These are phyloP conservation scores for Babyrousa celebensis DNA, from an alignment of 2,797 vertebrate genomes.

Conservation along the genomic window DNA sequence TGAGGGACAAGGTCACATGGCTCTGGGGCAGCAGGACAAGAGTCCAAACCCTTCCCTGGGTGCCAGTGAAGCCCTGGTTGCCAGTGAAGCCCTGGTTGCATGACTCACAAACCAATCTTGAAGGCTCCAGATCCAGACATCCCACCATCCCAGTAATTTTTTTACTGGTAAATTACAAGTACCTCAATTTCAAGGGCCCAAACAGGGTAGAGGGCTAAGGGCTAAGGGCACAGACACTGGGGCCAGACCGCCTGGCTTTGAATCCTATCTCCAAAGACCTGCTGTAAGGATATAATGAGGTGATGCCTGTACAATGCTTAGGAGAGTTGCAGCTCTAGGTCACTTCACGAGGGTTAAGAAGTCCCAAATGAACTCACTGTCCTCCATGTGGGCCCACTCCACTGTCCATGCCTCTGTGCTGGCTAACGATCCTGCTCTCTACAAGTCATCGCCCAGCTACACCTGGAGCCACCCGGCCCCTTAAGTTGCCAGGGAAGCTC, in stretches of 20 bases:
- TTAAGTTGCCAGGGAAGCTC: neutral
- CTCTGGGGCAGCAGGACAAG: neutral
- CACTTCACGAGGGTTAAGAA: neutral
- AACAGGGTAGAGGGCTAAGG: fast-evolving
- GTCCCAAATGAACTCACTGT: neutral
- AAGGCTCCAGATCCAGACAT: neutral
- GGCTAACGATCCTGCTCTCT: neutral
- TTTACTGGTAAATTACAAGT: neutral
- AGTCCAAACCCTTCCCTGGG: neutral
- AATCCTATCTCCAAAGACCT: neutral
- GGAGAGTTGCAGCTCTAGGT: neutral
- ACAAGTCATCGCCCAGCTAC: neutral
- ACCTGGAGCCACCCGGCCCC: neutral
- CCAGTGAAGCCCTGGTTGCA: neutral
- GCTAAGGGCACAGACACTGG: neutral
- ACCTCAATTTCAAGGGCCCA: neutral
- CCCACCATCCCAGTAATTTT: neutral
- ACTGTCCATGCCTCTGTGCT: fast-evolving
- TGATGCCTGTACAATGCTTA: neutral
- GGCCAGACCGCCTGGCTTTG: neutral
- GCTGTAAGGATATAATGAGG: neutral
- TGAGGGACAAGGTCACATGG: neutral
- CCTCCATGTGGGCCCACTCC: neutral
- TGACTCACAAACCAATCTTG: neutral
- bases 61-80: neutral